phyloP scores from a whole-genome alignment of 2,113 vertebrate genomes.

The Charadrius vociferus region DNA sequence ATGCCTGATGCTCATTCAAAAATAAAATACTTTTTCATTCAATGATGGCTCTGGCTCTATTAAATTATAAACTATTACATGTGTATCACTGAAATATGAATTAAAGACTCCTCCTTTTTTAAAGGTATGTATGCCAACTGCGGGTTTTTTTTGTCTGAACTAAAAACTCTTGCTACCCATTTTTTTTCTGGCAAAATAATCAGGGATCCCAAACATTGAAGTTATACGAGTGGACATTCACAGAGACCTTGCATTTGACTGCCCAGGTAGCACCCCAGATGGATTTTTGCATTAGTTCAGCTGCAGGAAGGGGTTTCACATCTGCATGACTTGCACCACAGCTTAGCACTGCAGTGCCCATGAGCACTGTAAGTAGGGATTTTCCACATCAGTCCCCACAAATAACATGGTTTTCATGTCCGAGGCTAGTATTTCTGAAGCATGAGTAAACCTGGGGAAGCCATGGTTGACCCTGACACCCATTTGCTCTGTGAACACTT shows the following conservation, averaged over 20 bases:
- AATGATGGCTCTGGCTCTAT: not conserved
- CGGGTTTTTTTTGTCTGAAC: not conserved
- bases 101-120: not conserved
- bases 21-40: not conserved
- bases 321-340: not conserved
- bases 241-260: not conserved
- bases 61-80: not conserved
- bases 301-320: not conserved
- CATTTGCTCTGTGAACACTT: not conserved
- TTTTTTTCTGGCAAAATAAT: not conserved
- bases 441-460: not conserved
- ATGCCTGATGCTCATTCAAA: not conserved
- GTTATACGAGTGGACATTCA: fast-evolving
- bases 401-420: not conserved
- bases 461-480: not conserved
- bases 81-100: not conserved
- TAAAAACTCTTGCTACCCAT: not conserved
- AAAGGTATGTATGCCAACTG: not conserved
- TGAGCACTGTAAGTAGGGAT: not conserved
- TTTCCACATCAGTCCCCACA: not conserved
- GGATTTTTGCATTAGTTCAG: not conserved
- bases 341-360: not conserved
- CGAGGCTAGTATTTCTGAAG: not conserved
- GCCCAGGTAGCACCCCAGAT: not conserved
- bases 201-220: not conserved